Evolutionary conservation across 2,888 invertebrate genomes (phyloP).

Genomic region (Malacosoma neustria): DNA sequence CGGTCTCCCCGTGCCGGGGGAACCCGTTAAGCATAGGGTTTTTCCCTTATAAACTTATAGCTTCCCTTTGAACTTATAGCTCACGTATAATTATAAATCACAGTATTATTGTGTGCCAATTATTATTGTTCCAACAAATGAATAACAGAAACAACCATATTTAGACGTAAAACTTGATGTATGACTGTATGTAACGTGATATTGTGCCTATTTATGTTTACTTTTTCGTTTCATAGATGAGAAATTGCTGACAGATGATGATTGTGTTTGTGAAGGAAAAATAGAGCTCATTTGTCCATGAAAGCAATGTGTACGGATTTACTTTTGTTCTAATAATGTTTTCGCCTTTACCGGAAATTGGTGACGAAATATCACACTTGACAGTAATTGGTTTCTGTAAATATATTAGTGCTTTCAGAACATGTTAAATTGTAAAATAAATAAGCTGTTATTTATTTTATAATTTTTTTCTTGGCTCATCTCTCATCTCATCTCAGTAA

Average conservation of each 20-base stretch:
- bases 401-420: too few species aligned
- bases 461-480: too few species aligned
- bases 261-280: background rate
- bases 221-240: background rate
- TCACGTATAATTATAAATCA: too few species aligned
- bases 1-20: too few species aligned
- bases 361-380: background rate
- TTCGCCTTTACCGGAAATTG: background rate
- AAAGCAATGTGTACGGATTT: background rate
- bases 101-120: too few species aligned
- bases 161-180: constrained; percentile 7
- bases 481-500: too few species aligned
- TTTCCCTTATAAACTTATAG: too few species aligned
- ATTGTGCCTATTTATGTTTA: background rate
- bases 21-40: too few species aligned
- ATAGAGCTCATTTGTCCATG: background rate
- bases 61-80: too few species aligned
- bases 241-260: background rate
- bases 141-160: constrained; percentile 1
- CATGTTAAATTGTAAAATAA: too few species aligned
- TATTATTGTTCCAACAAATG: too few species aligned
- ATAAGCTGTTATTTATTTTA: too few species aligned
- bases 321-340: background rate
- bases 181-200: background rate
- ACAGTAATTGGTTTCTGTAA: background rate